phyloP scores from a whole-genome alignment of 64 coral and sea anemone genomes.

The Stichodactyla mertensii region DNA sequence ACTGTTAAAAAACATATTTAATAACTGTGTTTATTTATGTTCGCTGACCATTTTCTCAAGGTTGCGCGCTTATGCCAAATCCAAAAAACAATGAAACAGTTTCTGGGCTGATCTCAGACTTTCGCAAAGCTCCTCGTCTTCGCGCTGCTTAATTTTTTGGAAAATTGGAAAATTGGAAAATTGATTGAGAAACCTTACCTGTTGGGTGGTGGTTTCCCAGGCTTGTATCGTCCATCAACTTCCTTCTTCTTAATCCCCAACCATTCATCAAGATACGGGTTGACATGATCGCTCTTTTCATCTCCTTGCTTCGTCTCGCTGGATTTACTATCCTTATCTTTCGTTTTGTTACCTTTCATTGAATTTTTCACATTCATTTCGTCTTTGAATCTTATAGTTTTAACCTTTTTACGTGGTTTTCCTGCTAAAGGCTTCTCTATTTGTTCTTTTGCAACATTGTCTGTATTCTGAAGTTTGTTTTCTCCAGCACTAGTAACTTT shows the following conservation, averaged over 20 bases:
- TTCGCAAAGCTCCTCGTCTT: too few species aligned
- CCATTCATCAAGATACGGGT: conserved; percentile 82
- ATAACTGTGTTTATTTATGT: neutral
- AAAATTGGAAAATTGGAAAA: neutral
- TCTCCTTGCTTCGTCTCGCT: conserved; percentile 10
- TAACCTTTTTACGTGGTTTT: conserved; percentile 4
- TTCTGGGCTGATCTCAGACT: too few species aligned
- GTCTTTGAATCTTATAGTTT: conserved; percentile 17
- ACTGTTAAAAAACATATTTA: neutral
- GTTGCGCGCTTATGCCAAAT: too few species aligned
- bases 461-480: neutral
- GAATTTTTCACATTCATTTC: conserved; percentile 5
- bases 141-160: too few species aligned
- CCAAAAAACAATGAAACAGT: too few species aligned
- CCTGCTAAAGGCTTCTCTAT: neutral
- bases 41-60: too few species aligned
- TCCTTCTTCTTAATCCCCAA: conserved; percentile 68
- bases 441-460: conserved; percentile 36
- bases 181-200: conserved; percentile 15
- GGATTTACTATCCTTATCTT: conserved; percentile 5
- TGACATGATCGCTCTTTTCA: conserved; percentile 51
- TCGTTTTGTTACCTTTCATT: neutral
- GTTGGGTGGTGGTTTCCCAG: conserved; percentile 84
- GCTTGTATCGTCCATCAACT: conserved; percentile 72
- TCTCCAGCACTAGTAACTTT: conserved; percentile 16